Conservation (phyloP, 2,113 vertebrate species). For the Brachyhypopomus occidentalis region DNA sequence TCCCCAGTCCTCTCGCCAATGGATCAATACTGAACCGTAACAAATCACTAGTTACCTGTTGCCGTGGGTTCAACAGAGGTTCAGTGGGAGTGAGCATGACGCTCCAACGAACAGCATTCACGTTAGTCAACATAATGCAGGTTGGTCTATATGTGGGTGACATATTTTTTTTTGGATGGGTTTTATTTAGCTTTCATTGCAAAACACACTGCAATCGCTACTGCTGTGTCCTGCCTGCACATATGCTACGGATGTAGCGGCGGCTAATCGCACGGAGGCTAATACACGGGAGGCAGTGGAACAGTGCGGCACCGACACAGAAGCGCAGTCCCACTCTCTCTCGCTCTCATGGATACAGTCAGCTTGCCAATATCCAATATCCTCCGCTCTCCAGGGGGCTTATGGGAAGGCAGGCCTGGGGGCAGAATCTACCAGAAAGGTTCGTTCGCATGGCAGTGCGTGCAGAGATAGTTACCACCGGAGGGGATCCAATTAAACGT, state of each 20-base stretch:
- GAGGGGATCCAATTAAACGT: slow-evolving; percentile 53
- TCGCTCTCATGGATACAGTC: slow-evolving; percentile 24
- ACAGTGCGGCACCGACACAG: background rate
- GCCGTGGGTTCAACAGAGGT: too few relatives aligned
- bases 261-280: background rate
- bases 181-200: too few relatives aligned
- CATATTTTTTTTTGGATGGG: too few relatives aligned
- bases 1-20: too few relatives aligned
- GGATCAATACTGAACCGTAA: too few relatives aligned
- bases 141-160: too few relatives aligned
- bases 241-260: background rate
- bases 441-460: slow-evolving; percentile 48
- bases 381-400: slow-evolving; percentile 37
- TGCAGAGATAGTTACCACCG: slow-evolving; percentile 46
- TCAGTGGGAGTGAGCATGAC: background rate
- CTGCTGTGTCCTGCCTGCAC: background rate
- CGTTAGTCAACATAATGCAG: too few relatives aligned
- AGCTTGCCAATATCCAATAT: slow-evolving; percentile 45
- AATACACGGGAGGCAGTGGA: background rate
- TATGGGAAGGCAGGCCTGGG: slow-evolving; percentile 42
- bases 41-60: too few relatives aligned
- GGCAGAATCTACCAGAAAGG: slow-evolving; percentile 42
- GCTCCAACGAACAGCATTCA: too few relatives aligned
- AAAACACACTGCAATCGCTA: background rate
- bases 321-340: background rate